Percentiles rank a stretch among this genome's conserved stretches.
Evolutionary conservation across 1,140 invertebrate genomes (phyloP).

Genomic region (Asbolus verrucosus): DNA sequence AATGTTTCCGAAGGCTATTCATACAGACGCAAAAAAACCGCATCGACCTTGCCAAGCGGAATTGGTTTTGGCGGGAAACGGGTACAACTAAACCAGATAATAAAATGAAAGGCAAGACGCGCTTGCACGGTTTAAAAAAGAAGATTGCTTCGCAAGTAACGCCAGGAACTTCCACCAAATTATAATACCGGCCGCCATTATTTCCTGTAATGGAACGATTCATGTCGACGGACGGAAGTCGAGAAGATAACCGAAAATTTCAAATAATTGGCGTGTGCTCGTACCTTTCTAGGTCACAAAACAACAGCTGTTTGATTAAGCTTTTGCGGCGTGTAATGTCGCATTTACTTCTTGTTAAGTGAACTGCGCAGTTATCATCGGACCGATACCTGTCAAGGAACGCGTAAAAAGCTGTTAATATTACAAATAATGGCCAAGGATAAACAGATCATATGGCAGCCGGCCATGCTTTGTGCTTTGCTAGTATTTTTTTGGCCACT

Average conservation of each 20-base stretch:
- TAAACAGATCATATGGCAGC: slow-evolving; percentile 14
- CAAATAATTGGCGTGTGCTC: background rate
- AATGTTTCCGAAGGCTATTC: slow-evolving; percentile 25
- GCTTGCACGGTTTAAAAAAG: too few relatives aligned
- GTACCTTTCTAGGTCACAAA: slow-evolving; percentile 19
- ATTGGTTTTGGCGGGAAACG: slow-evolving; percentile 42
- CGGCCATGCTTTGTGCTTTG: background rate
- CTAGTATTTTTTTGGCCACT: background rate
- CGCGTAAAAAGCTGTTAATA: slow-evolving; percentile 16
- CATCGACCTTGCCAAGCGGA: slow-evolving; percentile 37
- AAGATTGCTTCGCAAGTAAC: too few relatives aligned
- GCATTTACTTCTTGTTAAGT: slow-evolving; percentile 21
- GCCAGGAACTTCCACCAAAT: too few relatives aligned
- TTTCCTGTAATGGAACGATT: background rate
- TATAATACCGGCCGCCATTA: too few relatives aligned
- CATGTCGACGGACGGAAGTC: background rate
- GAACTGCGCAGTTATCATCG: slow-evolving; percentile 15
- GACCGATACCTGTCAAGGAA: slow-evolving; percentile 23
- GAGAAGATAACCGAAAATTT: background rate
- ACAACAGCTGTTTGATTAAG: slow-evolving; percentile 18
- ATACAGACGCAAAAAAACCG: slow-evolving; percentile 40
- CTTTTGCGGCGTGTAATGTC: slow-evolving; percentile 6
- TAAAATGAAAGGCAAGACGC: slow-evolving; percentile 6
- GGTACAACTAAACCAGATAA: slow-evolving; percentile 12
- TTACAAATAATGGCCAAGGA: slow-evolving; percentile 27